These are phyloP conservation scores for Neuroscelio doddi DNA, from an alignment of 2,888 invertebrate species.

Conservation along the genomic window DNA sequence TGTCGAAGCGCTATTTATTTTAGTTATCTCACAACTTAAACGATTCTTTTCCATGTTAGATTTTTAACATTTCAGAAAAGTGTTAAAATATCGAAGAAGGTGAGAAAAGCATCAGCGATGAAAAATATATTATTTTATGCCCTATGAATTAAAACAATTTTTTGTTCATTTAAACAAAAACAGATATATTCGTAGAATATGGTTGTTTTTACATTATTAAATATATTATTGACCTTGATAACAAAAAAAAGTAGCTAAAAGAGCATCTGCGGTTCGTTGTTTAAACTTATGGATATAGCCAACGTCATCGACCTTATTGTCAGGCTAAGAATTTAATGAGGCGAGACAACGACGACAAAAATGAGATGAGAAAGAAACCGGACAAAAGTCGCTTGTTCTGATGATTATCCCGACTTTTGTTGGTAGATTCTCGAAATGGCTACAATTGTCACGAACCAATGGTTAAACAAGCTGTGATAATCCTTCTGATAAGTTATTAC, in stretches of 20 bases:
- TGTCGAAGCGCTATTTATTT: slow-evolving; percentile 30
- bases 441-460: background rate
- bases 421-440: background rate
- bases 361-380: slow-evolving; percentile 13
- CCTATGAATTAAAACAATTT: no score
- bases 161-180: no score
- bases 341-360: slow-evolving; percentile 28
- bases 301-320: slow-evolving; percentile 45
- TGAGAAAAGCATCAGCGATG: no score
- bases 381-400: background rate
- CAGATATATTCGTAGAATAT: background rate
- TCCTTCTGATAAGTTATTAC: slow-evolving; percentile 21
- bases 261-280: slow-evolving; percentile 35
- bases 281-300: slow-evolving; percentile 29
- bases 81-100: background rate
- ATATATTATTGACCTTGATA: slow-evolving; percentile 18
- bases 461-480: slow-evolving; percentile 18
- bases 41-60: slow-evolving; percentile 17
- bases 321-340: slow-evolving; percentile 42
- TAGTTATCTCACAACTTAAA: slow-evolving; percentile 20
- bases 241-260: slow-evolving; percentile 18
- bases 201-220: slow-evolving; percentile 12
- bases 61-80: slow-evolving; percentile 18
- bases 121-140: no score
- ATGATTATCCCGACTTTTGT: slow-evolving; percentile 5